Percentiles rank a stretch among this genome's conserved stretches.
These are phyloP conservation scores for Mycalesis mineus DNA, from an alignment of 2,888 invertebrate genomes.

Conservation along the genomic window DNA sequence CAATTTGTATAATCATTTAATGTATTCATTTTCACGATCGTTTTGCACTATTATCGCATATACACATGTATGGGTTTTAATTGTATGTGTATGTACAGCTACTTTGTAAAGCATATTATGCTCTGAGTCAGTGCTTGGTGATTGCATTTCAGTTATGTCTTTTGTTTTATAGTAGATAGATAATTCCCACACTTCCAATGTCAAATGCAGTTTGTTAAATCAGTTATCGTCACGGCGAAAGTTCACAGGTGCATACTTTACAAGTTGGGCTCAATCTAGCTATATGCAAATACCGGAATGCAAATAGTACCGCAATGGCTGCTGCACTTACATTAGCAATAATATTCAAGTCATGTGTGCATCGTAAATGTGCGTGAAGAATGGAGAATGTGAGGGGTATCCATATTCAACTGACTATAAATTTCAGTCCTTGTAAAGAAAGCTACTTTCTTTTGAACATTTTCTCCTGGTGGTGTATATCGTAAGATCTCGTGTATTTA, in stretches of 20 bases:
- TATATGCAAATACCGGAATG: conserved; percentile 56
- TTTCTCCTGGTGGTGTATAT: conserved; percentile 21
- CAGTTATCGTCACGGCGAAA: conserved; percentile 46
- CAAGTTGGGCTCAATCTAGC: conserved; percentile 42
- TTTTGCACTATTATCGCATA: conserved; percentile 33
- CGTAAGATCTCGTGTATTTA: conserved; percentile 18
- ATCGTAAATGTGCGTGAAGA: conserved; percentile 47
- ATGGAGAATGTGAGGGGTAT: conserved; percentile 50
- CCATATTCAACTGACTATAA: conserved; percentile 52
- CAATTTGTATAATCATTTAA: conserved; percentile 29
- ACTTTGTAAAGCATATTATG: conserved; percentile 29
- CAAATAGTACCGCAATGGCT: conserved; percentile 54
- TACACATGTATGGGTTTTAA: conserved; percentile 27
- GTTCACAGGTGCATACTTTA: conserved; percentile 40
- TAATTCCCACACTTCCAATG: conserved; percentile 38
- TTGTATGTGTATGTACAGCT: conserved; percentile 23
- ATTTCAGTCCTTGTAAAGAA: conserved; percentile 40
- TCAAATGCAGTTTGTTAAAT: conserved; percentile 73
- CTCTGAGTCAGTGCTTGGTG: conserved; percentile 32
- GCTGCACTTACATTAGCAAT: conserved; percentile 65
- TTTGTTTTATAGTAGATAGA: conserved; percentile 44
- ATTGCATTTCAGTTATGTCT: conserved; percentile 37
- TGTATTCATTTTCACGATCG: conserved; percentile 34
- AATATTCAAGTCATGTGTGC: conserved; percentile 61
- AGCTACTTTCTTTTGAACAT: conserved; percentile 33